Percentiles rank a stretch among this genome's conserved stretches.
phyloP scores from a whole-genome alignment of 2,888 invertebrate species.

The Zelleria hepariella region DNA sequence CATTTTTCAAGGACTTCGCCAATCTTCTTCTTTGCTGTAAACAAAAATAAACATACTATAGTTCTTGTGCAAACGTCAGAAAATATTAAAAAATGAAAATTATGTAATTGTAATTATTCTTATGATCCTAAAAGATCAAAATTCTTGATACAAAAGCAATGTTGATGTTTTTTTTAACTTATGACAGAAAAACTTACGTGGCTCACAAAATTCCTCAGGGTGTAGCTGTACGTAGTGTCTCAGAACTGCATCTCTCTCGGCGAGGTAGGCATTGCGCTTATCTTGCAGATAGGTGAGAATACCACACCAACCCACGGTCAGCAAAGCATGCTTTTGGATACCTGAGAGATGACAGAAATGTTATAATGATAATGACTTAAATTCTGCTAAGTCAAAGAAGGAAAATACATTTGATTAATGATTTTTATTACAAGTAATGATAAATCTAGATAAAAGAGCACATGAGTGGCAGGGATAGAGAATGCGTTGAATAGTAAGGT shows the following conservation, averaged over 20 bases:
- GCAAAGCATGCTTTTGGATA: constrained; percentile 49
- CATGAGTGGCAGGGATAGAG: too few species aligned
- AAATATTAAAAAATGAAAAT: too few species aligned
- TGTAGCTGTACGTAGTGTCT: constrained; percentile 81
- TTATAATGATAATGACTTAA: not conserved
- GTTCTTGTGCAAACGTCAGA: too few species aligned
- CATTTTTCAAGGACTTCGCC: constrained; percentile 75
- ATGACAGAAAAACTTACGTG: constrained; percentile 62
- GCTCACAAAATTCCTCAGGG: constrained; percentile 80
- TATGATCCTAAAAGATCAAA: too few species aligned
- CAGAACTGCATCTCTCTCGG: constrained; percentile 80
- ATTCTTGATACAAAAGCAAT: not conserved
- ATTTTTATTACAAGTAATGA: too few species aligned
- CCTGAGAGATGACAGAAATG: constrained; percentile 31
- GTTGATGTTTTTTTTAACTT: constrained; percentile 1
- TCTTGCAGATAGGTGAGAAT: constrained; percentile 53
- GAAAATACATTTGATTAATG: too few species aligned
- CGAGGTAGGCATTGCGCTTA: constrained; percentile 66
- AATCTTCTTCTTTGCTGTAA: constrained; percentile 75
- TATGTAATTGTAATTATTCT: too few species aligned
- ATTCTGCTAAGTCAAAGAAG: not conserved
- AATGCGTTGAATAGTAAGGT: too few species aligned
- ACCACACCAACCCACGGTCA: constrained; percentile 29
- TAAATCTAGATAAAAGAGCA: too few species aligned
- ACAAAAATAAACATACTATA: too few species aligned